Evolutionary conservation across 1,140 invertebrate genomes (phyloP), one percentile per base, ranked within the genome.

Genomic region (Drosophila watanabei): DNA sequence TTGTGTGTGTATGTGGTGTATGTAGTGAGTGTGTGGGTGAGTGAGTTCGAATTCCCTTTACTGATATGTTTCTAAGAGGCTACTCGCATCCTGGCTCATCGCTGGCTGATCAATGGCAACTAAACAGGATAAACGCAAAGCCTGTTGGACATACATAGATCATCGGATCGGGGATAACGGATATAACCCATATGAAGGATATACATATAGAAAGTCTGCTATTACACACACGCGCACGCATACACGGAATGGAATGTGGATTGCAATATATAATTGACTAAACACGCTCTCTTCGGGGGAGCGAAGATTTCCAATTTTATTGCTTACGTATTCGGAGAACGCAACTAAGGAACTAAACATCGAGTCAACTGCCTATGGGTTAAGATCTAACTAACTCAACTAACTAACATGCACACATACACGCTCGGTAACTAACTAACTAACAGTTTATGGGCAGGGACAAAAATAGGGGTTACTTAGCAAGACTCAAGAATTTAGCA

Each of bases 11-110:
- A 13, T 37, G 48, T 48, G 71, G 18, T 49, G 45, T 69, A 35
- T 60, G 24, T 54, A 7, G 58, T 76, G 48, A 48, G 2, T 66
- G 39, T 48, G 58, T 41, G 61, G 20, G 60, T 72, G 59, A 72
- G 49, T 79, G 84, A 70, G 57, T 69, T 88, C 63, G 70, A 85
- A 81, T 80, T 90, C 68, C 62, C 75, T 70, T 86, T 77, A 70
- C 76, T 90, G 86, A 90, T 90, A 90, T 90, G 86, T 90, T 87
- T 90, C 86, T 90, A 90, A 91, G 86, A 90, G 86, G 86, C 86
- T 90, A 86, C 79, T 91, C 73, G 87, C 87, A 82, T 91, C 84
- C 75, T 82, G 83, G 73, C 83, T 79, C 63, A 76, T 80, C 75
- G 45, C 46, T 65, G 49, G 66, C 63, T 57, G 28, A 61, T 54